Evolutionary conservation across 1,140 invertebrate species (phyloP).

Genomic region (Reticulitermes speratus): DNA sequence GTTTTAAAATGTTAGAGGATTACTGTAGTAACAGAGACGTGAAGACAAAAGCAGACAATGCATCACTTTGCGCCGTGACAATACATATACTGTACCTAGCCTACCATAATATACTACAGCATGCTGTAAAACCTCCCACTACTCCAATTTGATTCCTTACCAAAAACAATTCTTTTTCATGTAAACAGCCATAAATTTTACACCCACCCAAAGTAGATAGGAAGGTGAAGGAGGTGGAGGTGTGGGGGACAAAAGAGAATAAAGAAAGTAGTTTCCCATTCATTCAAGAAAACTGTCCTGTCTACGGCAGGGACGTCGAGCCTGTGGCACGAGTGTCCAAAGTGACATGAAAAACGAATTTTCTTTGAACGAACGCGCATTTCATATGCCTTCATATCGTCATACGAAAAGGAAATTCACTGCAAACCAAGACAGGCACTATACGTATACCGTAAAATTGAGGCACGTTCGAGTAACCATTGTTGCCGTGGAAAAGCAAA

Average conservation of each 20-base stretch:
- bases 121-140: background rate
- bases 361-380: too few species aligned
- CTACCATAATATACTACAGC: background rate
- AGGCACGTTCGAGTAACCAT: too few species aligned
- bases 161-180: background rate
- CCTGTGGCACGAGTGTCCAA: too few species aligned
- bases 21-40: background rate
- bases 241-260: background rate
- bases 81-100: background rate
- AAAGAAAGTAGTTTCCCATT: background rate
- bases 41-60: background rate
- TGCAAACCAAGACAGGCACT: too few species aligned
- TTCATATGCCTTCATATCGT: too few species aligned
- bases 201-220: background rate
- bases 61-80: background rate
- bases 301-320: too few species aligned
- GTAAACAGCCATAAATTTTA: background rate
- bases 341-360: too few species aligned
- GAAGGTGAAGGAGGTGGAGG: background rate
- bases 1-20: too few species aligned
- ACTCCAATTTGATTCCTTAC: background rate
- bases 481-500: too few species aligned
- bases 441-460: too few species aligned
- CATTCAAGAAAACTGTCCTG: background rate
- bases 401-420: too few species aligned